Conservation (phyloP, 2,888 invertebrate species). For the Drosophila ezoana region DNA sequence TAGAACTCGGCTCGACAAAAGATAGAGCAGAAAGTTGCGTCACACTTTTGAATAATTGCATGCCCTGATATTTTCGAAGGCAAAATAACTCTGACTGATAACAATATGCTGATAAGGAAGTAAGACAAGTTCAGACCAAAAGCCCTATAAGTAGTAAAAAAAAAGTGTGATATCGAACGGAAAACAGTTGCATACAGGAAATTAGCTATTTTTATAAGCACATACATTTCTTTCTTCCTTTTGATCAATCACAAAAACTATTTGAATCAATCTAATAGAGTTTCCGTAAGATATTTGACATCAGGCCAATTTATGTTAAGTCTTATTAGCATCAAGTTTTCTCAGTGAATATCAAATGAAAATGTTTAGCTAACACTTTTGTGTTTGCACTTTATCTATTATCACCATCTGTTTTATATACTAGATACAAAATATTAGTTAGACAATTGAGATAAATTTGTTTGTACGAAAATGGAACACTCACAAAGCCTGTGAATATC, state of each 20-base stretch:
- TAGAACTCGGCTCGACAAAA: neutral
- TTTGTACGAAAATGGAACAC: no score
- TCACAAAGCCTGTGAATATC: no score
- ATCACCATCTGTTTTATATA: neutral
- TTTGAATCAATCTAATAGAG: no score
- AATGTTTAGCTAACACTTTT: neutral
- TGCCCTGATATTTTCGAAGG: slow-evolving; percentile 6
- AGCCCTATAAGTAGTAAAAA: slow-evolving; percentile 12
- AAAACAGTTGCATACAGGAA: neutral
- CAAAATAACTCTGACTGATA: slow-evolving; percentile 35
- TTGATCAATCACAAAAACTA: no score
- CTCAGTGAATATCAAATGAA: no score
- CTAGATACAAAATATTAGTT: no score
- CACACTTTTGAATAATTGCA: neutral
- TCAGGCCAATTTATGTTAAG: no score
- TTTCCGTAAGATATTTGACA: no score
- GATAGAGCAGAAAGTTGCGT: slow-evolving; percentile 27
- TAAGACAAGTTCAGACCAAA: slow-evolving; percentile 11
- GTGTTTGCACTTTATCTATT: neutral
- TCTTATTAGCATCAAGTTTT: no score
- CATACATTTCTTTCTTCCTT: no score
- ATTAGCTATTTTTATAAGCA: no score
- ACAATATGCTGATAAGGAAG: slow-evolving; percentile 40
- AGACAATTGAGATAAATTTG: no score
- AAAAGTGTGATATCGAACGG: slow-evolving; percentile 22